A percentile compares a stretch with the other conserved stretches of the same genome.
These are phyloP conservation scores for Ectemnius cavifrons DNA, from an alignment of 2,888 invertebrate genomes.

Conservation along the genomic window DNA sequence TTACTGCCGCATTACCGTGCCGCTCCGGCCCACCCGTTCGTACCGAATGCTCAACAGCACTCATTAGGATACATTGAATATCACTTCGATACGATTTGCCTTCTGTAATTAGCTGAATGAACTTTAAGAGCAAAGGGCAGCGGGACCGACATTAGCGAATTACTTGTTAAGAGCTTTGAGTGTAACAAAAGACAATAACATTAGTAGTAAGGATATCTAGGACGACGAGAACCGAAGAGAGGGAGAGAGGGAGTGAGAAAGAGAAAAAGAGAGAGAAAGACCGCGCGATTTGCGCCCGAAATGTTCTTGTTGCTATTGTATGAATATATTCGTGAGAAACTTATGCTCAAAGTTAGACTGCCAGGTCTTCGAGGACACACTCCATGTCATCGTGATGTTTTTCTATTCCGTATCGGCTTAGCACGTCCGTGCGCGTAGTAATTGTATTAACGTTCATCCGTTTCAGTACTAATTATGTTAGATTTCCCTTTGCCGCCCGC, in stretches of 20 bases:
- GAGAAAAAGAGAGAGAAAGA: background rate
- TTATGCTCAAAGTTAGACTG: conserved; percentile 71
- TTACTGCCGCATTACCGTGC: conserved; percentile 29
- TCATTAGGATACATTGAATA: background rate
- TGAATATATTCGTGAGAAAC: conserved; percentile 34
- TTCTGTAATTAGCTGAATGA: background rate
- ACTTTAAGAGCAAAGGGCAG: background rate
- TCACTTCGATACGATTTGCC: background rate
- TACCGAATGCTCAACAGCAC: conserved; percentile 1
- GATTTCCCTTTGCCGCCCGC: too few relatives aligned
- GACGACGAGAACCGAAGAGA: background rate
- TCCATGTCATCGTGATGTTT: conserved; percentile 46
- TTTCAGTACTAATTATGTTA: background rate
- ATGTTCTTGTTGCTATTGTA: conserved; percentile 14
- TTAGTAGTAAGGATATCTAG: conserved; percentile 24
- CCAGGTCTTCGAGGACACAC: conserved; percentile 59
- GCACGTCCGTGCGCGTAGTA: conserved; percentile 36
- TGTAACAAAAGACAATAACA: conserved; percentile 17
- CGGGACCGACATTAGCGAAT: conserved; percentile 14
- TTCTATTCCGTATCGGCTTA: conserved; percentile 46
- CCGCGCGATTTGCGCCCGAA: background rate
- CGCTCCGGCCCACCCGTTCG: conserved; percentile 7
- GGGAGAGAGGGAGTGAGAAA: background rate
- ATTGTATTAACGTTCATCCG: conserved; percentile 22
- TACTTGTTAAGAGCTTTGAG: conserved; percentile 1